A percentile compares a stretch with the other conserved stretches of the same genome.
Conservation (phyloP, 2,888 invertebrate species). For the Drosophila putrida region DNA sequence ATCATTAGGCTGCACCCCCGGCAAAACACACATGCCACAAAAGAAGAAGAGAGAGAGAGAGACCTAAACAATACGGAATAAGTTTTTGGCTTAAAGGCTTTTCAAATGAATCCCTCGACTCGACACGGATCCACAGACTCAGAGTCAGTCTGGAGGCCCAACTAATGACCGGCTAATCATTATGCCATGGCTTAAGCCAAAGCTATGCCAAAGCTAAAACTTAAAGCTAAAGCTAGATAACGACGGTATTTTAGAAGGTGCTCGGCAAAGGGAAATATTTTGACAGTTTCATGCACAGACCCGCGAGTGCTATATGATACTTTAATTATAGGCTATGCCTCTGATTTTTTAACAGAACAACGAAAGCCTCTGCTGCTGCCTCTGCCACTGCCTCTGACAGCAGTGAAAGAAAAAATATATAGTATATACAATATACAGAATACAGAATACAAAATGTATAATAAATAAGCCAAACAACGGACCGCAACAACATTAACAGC, state of each 20-base stretch:
- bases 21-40: constrained; percentile 48
- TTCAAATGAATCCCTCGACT: constrained; percentile 74
- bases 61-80: constrained; percentile 63
- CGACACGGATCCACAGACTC: constrained; percentile 25
- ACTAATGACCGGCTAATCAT: constrained; percentile 80
- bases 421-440: constrained; percentile 10
- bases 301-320: constrained; percentile 81
- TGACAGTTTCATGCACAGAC: constrained; percentile 78
- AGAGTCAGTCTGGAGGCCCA: constrained; percentile 44
- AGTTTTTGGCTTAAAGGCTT: constrained; percentile 77
- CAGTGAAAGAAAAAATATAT: constrained; percentile 15
- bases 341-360: constrained; percentile 72
- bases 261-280: constrained; percentile 69
- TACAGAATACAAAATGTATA: constrained; percentile 50
- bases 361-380: constrained; percentile 31
- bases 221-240: constrained; percentile 70
- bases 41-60: constrained; percentile 20
- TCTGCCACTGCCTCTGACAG: constrained; percentile 25
- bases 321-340: constrained; percentile 72
- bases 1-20: constrained; percentile 79
- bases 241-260: constrained; percentile 48
- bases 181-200: constrained; percentile 58
- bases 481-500: constrained; percentile 30
- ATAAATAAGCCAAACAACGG: constrained; percentile 70
- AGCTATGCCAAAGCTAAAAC: constrained; percentile 58